A percentile compares a stretch with the other conserved stretches of the same genome.
Conservation (phyloP, 2,888 invertebrate species). For the Drosophila melanocephala region DNA sequence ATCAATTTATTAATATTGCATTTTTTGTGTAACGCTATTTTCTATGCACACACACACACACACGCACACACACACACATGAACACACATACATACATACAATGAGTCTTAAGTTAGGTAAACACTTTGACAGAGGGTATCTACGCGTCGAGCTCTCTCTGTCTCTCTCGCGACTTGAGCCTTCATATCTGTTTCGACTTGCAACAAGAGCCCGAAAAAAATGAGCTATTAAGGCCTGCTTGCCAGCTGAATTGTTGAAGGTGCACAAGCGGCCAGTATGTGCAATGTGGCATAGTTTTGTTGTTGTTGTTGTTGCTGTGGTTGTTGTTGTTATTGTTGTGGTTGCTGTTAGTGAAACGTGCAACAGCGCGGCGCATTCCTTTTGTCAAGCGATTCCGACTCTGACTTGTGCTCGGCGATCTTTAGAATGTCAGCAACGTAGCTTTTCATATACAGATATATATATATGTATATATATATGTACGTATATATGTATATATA, state of each 20-base stretch:
- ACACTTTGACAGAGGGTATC: not conserved
- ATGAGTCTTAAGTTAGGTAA: not conserved
- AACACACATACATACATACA: not conserved
- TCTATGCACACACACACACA: too few species aligned
- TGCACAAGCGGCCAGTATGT: conserved; percentile 30
- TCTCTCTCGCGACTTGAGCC: not conserved
- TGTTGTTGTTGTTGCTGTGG: not conserved
- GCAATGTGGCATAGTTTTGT: conserved; percentile 24
- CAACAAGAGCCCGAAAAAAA: conserved; percentile 15
- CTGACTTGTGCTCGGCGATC: conserved; percentile 39
- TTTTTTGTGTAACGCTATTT: not conserved
- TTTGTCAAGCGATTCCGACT: conserved; percentile 59
- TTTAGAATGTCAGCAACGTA: conserved; percentile 56
- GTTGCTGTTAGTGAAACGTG: conserved; percentile 48
- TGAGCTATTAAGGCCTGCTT: conserved; percentile 34
- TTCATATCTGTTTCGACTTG: not conserved
- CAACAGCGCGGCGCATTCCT: conserved; percentile 61
- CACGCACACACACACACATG: not conserved
- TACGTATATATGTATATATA: not conserved
- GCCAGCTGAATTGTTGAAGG: conserved; percentile 27
- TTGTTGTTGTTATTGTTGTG: conserved; percentile 1
- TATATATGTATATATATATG: not conserved
- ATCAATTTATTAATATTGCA: not conserved
- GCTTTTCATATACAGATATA: conserved; percentile 8
- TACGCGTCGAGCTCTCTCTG: not conserved